Base-by-base conservation (phyloP, 2,113 vertebrate species). In the Nibea coibor region DNA sequence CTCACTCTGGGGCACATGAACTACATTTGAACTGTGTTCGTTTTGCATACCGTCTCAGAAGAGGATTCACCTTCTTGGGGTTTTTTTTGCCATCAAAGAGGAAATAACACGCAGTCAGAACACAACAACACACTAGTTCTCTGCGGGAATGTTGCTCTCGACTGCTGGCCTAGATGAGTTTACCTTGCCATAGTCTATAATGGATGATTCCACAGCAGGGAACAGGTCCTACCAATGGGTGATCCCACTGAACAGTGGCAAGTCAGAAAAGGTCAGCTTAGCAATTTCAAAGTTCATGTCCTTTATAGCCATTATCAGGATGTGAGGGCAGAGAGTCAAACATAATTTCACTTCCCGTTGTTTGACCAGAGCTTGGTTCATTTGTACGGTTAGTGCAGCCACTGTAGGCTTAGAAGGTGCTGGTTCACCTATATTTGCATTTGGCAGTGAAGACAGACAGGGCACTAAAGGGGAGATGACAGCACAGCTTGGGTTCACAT, bases 231-330 rank as follows among this genome's bases (percentile, higher is more conserved):
- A 39, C 35, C 35, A 39, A 39, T 92, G 94, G 65, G 91, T 76
- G 20, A 97, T 96, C 74, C 93, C 95, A 4, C 68, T 94, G 84
- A 96, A 96, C 57, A 95, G 87, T 0, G 96, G 94, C 47, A 96
- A 88, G 31, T 96, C 95, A 0, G 84, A 43, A 0, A 93, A 93
- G 2, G 94, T 93, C 53, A 96, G 91, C 85, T 95, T 95, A 86
- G 94, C 95, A 0, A 95, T 89, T 62, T 48, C 15, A 12, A 45
- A 45, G 53, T 96, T 95, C 95, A 96, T 95, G 79, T 96, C 96
- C 67, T 95, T 95, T 94, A 95, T 94, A 0, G 95, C 95, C 78
- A 95, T 93, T 61, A 95, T 88, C 57, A 95, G 90, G 54, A 94
- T 93, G 95, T 96, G 72, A 19, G 39, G 24, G 68, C 19, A 80